These are phyloP conservation scores for Orestias chungarensis DNA, from an alignment of 2,797 vertebrate species.

Conservation along the genomic window DNA sequence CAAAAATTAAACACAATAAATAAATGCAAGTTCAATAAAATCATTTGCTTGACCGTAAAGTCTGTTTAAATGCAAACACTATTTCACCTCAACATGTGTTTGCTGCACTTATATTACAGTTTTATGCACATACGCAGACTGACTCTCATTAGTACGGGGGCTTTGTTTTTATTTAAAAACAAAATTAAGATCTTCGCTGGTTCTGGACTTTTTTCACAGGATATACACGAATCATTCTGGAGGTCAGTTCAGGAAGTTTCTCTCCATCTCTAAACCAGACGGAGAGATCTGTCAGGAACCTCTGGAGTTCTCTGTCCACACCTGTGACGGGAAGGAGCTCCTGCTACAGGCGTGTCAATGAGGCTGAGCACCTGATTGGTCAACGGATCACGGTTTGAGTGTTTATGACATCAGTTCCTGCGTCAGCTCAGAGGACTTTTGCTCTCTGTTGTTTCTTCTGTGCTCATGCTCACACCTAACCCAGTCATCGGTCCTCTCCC, in stretches of 20 bases:
- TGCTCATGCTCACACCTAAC: not conserved
- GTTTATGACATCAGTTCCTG: conserved; percentile 12
- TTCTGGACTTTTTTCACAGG: not conserved
- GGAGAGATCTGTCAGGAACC: not conserved
- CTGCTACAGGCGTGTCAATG: not conserved
- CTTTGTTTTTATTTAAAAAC: not conserved
- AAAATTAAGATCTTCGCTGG: not conserved
- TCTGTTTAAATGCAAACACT: not conserved
- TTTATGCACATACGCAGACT: not conserved
- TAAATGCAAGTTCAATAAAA: not conserved
- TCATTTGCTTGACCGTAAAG: not conserved
- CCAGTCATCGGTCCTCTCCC: not conserved
- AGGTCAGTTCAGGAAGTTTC: too few relatives aligned
- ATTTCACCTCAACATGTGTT: not conserved
- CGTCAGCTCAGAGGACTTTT: not conserved
- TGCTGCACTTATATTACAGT: not conserved
- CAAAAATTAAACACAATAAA: not conserved
- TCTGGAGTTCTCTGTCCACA: not conserved
- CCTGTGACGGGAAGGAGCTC: not conserved
- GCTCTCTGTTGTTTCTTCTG: not conserved
- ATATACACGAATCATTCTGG: too few relatives aligned
- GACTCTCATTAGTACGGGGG: not conserved
- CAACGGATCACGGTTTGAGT: not conserved
- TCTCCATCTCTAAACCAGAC: too few relatives aligned
- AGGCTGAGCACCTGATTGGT: not conserved